Conservation (phyloP, 1,140 invertebrate genomes). For the Brachionus sp. region DNA sequence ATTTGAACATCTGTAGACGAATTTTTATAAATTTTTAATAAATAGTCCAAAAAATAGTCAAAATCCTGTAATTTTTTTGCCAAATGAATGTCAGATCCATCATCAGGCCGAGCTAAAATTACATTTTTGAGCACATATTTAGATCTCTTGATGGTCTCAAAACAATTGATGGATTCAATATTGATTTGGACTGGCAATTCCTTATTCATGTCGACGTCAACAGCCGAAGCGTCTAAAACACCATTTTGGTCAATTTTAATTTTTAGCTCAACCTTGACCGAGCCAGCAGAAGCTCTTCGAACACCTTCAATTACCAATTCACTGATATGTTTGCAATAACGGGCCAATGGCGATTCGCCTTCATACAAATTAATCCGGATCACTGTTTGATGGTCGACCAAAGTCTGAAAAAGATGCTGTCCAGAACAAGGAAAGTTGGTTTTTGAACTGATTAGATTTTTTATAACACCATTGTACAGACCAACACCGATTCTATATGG, state of each 20-base stretch:
- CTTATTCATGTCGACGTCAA: not conserved
- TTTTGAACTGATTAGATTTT: not conserved
- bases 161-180: not conserved
- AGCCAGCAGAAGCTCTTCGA: not conserved
- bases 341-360: constrained; percentile 9
- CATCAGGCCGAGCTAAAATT: not conserved
- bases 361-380: not conserved
- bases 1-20: not conserved
- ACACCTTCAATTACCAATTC: not conserved
- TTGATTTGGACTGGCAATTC: not conserved
- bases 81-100: not conserved
- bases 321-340: constrained; percentile 20
- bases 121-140: not conserved
- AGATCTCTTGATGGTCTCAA: not conserved
- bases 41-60: constrained; percentile 28
- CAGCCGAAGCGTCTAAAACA: not conserved
- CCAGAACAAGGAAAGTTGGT: constrained; percentile 18
- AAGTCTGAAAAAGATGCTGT: constrained; percentile 9
- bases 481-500: constrained; percentile 1
- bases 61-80: constrained; percentile 21
- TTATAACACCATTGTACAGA: constrained; percentile 21
- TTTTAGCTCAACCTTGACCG: not conserved
- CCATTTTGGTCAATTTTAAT: constrained; percentile 18
- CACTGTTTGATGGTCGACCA: not conserved
- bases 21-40: not conserved